phyloP scores from a whole-genome alignment of 2,113 vertebrate species.

The Bufo bufo region DNA sequence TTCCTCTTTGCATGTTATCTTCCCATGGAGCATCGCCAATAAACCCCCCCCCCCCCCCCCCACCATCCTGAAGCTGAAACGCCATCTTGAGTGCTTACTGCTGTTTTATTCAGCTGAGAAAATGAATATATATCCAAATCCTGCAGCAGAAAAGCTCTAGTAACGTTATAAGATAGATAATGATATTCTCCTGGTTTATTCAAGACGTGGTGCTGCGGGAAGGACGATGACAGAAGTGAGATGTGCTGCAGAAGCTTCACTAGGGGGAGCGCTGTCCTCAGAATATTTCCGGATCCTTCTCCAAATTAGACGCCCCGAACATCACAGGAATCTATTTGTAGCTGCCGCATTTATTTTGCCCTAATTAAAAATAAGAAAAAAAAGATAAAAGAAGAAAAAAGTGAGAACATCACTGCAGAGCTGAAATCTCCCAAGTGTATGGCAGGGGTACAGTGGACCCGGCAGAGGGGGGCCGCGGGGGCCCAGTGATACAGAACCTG shows the following conservation, averaged over 20 bases:
- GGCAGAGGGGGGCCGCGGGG: background rate
- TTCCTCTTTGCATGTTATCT: no score
- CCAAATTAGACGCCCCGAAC: background rate
- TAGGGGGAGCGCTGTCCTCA: conserved; percentile 3
- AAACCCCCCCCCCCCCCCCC: no score
- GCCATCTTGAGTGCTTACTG: no score
- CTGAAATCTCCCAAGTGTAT: background rate
- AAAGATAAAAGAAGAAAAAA: background rate
- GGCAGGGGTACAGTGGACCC: no score
- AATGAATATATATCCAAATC: no score
- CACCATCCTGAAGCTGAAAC: no score
- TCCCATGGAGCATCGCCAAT: no score
- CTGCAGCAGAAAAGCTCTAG: no score
- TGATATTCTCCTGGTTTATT: no score
- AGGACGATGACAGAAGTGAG: background rate
- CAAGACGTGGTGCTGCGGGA: no score
- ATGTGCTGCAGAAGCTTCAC: background rate
- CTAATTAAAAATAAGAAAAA: background rate
- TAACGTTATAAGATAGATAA: no score
- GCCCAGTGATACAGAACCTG: background rate
- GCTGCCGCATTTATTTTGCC: background rate
- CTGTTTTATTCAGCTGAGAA: no score
- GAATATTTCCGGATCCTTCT: background rate
- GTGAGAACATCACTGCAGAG: background rate
- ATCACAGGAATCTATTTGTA: conserved; percentile 7